phyloP scores from a whole-genome alignment of 2,113 vertebrate genomes.

The Oryzias melastigma region DNA sequence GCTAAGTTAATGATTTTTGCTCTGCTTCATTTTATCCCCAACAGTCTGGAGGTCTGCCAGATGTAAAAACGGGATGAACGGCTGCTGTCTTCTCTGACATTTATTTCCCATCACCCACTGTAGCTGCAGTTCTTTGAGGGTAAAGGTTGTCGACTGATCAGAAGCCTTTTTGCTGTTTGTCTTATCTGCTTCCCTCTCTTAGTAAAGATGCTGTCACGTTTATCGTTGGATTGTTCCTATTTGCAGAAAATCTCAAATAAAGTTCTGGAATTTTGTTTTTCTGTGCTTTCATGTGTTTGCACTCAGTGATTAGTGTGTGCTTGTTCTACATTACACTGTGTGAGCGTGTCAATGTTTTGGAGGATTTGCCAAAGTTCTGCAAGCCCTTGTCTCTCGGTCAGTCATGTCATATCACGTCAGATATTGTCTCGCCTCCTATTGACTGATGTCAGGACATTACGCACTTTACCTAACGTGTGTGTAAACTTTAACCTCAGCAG shows the following conservation, averaged over 20 bases:
- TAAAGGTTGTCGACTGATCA: slow-evolving; percentile 16
- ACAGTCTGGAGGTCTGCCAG: slow-evolving; percentile 45
- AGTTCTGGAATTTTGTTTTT: not conserved
- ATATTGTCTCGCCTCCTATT: not conserved
- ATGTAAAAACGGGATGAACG: slow-evolving; percentile 4
- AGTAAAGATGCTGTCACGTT: slow-evolving; percentile 12
- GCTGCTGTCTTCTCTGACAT: slow-evolving; percentile 10
- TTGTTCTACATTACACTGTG: not conserved
- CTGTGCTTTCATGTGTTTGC: not conserved
- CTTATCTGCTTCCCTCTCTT: slow-evolving; percentile 13
- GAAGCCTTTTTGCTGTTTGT: slow-evolving; percentile 15
- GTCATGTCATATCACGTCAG: not conserved
- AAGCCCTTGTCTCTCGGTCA: not conserved
- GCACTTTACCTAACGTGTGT: not conserved
- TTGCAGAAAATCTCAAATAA: slow-evolving; percentile 21
- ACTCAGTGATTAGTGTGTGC: not conserved
- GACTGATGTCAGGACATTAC: not conserved
- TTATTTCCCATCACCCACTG: slow-evolving; percentile 4
- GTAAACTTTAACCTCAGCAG: not conserved
- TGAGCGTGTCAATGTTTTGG: slow-evolving; percentile 14
- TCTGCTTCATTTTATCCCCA: slow-evolving; percentile 25
- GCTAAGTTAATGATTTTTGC: slow-evolving; percentile 10
- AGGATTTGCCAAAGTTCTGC: not conserved
- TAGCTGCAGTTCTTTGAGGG: not conserved
- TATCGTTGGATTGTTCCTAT: slow-evolving; percentile 2